These are phyloP conservation scores for Oenanthe oenanthe DNA, from an alignment of 2,113 vertebrate species.

Conservation along the genomic window DNA sequence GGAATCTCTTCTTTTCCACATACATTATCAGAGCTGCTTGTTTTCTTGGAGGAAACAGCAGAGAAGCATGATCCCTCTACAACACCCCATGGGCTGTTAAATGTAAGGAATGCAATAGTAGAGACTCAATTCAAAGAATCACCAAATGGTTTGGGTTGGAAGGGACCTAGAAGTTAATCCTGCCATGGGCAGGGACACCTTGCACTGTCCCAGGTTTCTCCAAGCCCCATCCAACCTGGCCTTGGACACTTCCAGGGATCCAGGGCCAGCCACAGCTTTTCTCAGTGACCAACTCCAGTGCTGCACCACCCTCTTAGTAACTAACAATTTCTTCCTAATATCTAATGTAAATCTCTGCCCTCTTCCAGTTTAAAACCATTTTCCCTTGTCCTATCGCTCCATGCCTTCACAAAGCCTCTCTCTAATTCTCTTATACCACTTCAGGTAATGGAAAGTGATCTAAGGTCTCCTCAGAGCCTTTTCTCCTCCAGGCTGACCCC, in stretches of 20 bases:
- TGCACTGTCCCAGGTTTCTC: fast-evolving
- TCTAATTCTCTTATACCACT: background rate
- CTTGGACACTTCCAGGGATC: background rate
- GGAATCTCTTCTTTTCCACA: background rate
- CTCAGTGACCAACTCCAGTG: background rate
- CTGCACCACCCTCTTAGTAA: background rate
- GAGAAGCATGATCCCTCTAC: background rate
- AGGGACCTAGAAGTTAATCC: background rate
- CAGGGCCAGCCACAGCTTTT: background rate
- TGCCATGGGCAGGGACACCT: background rate
- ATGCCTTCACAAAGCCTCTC: background rate
- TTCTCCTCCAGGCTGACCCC: background rate
- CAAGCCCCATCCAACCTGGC: fast-evolving
- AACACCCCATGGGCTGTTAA: background rate
- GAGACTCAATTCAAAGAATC: background rate
- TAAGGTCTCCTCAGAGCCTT: background rate
- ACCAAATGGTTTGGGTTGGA: background rate
- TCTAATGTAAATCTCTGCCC: background rate
- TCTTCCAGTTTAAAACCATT: background rate
- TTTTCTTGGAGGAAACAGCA: background rate
- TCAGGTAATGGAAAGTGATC: background rate
- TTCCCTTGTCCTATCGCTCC: background rate
- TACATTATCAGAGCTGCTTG: background rate
- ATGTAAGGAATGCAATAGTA: background rate
- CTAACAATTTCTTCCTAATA: background rate